A percentile compares a stretch with the other conserved stretches of the same genome.
These are phyloP conservation scores for Pseudorhiza aurosa DNA, from an alignment of 30 jellyfish, hydroid and myxozoan genomes.

Conservation along the genomic window DNA sequence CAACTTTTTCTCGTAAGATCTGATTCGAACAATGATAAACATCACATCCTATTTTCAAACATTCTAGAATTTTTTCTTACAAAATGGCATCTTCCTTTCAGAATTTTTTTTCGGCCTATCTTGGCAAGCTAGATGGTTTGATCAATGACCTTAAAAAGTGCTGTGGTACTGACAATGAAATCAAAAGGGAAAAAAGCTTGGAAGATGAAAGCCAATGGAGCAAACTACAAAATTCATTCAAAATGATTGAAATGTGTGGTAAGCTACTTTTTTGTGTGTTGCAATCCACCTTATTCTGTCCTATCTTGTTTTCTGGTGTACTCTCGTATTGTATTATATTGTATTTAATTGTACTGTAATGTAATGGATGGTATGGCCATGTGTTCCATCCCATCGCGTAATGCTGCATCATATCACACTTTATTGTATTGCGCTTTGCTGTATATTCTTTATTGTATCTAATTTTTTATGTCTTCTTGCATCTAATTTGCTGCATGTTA, in stretches of 20 bases:
- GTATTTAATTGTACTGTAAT: not conserved
- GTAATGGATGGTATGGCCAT: not conserved
- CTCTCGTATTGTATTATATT: not conserved
- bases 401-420: not conserved
- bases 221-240: slow-evolving; percentile 80
- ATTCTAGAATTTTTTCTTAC: too few species aligned
- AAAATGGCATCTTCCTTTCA: not conserved
- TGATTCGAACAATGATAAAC: too few species aligned
- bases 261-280: not conserved
- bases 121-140: slow-evolving; percentile 72
- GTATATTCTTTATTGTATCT: too few species aligned
- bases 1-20: too few species aligned
- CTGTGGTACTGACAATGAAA: slow-evolving; percentile 44
- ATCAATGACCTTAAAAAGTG: slow-evolving; percentile 36
- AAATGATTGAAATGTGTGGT: slow-evolving; percentile 90
- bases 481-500: too few species aligned
- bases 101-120: slow-evolving; percentile 86
- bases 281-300: not conserved
- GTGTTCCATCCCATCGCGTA: not conserved
- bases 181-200: slow-evolving; percentile 14
- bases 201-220: slow-evolving; percentile 85
- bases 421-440: not conserved
- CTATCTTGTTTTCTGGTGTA: too few species aligned
- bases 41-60: too few species aligned
- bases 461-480: too few species aligned